Evolutionary conservation across 2,797 vertebrate genomes (phyloP), one percentile per base, ranked within the genome.

Genomic region (Allochrocebus solatus): DNA sequence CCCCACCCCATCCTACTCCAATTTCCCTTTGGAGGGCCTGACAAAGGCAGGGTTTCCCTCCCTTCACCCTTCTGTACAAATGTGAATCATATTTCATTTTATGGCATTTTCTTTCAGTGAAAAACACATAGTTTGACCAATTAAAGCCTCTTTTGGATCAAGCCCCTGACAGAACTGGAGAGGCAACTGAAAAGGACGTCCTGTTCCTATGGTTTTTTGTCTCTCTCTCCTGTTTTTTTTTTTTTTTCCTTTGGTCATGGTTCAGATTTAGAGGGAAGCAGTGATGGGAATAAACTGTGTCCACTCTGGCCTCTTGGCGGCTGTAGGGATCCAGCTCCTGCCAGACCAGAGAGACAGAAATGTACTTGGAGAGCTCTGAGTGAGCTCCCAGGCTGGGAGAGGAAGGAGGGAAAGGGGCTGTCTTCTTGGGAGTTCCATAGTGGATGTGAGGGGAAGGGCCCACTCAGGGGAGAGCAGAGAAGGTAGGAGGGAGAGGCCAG

Each of bases 41-140:
- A 89, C 59, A 84, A 64, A 95, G 46, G 55, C 11, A 0, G 74
- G n/a, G 81, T 41, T 57, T 36, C 72, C 94, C 90, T 61, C 61
- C 50, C 46, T 19, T 41, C 0, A 9, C 9, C 76, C 87, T 59
- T 21, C 55, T 70, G 86, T 91, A 13, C 53, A 86, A 91, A 93
- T 98, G 97, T 94, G 83, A 74, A 92, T 96, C 89, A 4, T 96
- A 93, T 96, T 98, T 98, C 89, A 91, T 70, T 98, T 97, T 50
- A 67, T 89, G 93, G 61, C 89, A 86, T 97, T 98, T 96, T 97
- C 75, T 92, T 93, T 89, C 48, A 95, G 97, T 28, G 89, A 98
- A 98, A 96, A 98, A 79, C 97, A 94, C 98, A 98, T 98, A 98
- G 98, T 98, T 98, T 99, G 98, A 98, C 98, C 98, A 99, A 98